Conservation (phyloP, 2,888 invertebrate genomes). For the Synanthedon myopaeformis region DNA sequence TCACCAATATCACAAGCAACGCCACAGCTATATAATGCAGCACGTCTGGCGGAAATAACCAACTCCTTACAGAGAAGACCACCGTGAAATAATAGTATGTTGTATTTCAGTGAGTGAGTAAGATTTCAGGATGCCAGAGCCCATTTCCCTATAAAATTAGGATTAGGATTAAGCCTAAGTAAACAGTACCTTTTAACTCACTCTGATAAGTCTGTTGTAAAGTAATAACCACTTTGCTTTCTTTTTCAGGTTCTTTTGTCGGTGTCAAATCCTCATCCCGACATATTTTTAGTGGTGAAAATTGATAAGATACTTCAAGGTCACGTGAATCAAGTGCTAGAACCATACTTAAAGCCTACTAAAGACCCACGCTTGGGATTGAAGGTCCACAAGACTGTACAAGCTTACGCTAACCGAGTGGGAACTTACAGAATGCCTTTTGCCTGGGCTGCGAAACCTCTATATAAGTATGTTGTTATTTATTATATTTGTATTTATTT, state of each 20-base stretch:
- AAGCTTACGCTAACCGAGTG: conserved; percentile 83
- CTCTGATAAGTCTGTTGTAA: neutral
- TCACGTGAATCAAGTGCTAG: conserved; percentile 84
- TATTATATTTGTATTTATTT: neutral
- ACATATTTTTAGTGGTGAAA: conserved; percentile 91
- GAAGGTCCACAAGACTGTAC: conserved; percentile 85
- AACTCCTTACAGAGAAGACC: too few species aligned
- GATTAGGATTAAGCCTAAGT: too few species aligned
- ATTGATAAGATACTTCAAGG: conserved; percentile 96
- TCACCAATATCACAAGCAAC: too few species aligned
- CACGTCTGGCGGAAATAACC: too few species aligned
- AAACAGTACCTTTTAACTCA: neutral
- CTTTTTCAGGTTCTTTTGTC: conserved; percentile 83
- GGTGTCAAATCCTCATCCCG: conserved; percentile 88
- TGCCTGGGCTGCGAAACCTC: conserved; percentile 94
- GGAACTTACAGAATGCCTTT: conserved; percentile 95
- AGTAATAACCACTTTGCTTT: conserved; percentile 1
- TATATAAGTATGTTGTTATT: conserved; percentile 70
- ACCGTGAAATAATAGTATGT: too few species aligned
- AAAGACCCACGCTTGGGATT: conserved; percentile 83
- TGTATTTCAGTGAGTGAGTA: too few species aligned
- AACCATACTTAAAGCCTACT: conserved; percentile 86
- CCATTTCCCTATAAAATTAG: too few species aligned
- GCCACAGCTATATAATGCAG: too few species aligned
- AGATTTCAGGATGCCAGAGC: too few species aligned